These are phyloP conservation scores for Cheilosia scutellata DNA, from an alignment of 2,888 invertebrate species.

Conservation along the genomic window DNA sequence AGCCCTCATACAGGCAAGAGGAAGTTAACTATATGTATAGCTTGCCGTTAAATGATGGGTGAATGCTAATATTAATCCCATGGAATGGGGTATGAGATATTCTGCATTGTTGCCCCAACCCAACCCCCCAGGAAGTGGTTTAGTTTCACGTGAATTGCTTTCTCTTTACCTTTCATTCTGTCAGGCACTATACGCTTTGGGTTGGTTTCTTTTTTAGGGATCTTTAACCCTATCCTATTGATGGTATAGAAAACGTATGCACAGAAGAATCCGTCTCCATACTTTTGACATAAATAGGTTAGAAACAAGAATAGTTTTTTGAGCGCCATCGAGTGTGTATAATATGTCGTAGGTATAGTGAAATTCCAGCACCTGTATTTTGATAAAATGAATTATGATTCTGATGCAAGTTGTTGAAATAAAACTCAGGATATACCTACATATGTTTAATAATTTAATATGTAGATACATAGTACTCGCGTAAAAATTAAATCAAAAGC, in stretches of 20 bases:
- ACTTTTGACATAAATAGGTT: constrained; percentile 52
- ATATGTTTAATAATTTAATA: neutral
- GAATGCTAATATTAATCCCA: constrained; percentile 66
- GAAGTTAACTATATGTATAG: constrained; percentile 5
- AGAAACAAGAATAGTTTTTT: constrained; percentile 40
- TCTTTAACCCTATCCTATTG: constrained; percentile 55
- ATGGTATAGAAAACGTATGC: constrained; percentile 41
- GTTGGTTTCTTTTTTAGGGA: constrained; percentile 39
- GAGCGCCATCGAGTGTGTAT: constrained; percentile 14
- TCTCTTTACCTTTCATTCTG: constrained; percentile 26
- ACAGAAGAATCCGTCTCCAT: constrained; percentile 7
- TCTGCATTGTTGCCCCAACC: constrained; percentile 22
- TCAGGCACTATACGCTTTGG: constrained; percentile 10
- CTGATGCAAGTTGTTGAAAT: neutral
- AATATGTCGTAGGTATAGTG: neutral
- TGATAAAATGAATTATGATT: neutral
- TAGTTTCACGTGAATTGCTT: constrained; percentile 65
- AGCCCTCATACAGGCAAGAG: constrained; percentile 13
- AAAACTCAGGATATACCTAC: neutral
- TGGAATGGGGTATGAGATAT: constrained; percentile 4
- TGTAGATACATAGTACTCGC: too few species aligned
- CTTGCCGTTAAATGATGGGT: constrained; percentile 57
- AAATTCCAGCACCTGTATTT: constrained; percentile 22
- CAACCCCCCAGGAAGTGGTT: constrained; percentile 68
- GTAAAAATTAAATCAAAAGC: neutral